Evolutionary conservation across 1,140 invertebrate species (phyloP), one percentile per base, ranked within the genome.

Genomic region (Pemphigus obesinymphae): DNA sequence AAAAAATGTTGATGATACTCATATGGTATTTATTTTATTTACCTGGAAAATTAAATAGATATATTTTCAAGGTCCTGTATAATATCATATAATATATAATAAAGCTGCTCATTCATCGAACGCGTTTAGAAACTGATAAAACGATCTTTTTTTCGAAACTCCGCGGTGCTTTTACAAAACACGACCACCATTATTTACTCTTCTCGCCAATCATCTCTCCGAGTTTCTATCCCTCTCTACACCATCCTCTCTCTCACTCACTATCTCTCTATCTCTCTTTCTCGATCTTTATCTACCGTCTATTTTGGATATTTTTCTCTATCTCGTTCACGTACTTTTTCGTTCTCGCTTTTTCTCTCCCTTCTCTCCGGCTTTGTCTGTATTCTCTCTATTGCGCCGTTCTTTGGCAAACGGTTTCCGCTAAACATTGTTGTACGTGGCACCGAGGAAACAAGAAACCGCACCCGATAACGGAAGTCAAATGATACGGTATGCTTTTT

Each of bases 161-260:
- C 31, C 63, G 11, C n/a, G 37, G 23, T 37, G 34, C 31, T 68
- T 37, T 68, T 29, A 48, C 43, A 26, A 43, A 73, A 45, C 23
- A 73, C 70, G 45, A 73, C 48, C 70, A 73, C 70, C 70, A 48
- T 73, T 73, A 73, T 73, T 73, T 34, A 48, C 23, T 48, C 70
- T 48, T 72, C 68, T 3, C 61, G 10, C 61, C 61, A 72, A 72
- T 72, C 40, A 40, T 43, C 23, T 45, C 23, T 17, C 40, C 0
- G 40, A 45, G 37, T 26, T 23, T 72, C n/a, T 45, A 26, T 26
- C 11, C 15, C 34, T 6, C 5, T 45, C 29, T n/a, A 40, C 37
- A 40, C 29, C 6, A 15, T 75, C n/a, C 17, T 61, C 55, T 26
- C 23, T 58, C 10, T 58, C 11, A 5, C 23, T 61, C 23, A 55